phyloP scores from a whole-genome alignment of 1,140 invertebrate species.

The Scaptodrosophila lebanonensis region DNA sequence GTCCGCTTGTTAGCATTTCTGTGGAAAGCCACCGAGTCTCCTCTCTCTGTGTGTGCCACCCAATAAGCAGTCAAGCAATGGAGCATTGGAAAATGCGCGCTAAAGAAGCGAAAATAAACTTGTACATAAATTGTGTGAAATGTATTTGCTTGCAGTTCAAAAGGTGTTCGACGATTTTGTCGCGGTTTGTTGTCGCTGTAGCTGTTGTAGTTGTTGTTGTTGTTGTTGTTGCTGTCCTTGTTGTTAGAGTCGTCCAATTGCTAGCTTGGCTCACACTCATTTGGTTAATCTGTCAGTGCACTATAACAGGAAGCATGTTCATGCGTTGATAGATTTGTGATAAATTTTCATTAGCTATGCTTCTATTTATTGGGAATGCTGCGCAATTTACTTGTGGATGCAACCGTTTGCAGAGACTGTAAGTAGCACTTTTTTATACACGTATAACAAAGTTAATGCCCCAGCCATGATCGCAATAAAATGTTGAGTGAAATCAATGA shows the following conservation, averaged over 20 bases:
- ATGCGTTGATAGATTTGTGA: conserved; percentile 41
- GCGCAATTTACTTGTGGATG: not conserved
- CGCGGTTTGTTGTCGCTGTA: conserved; percentile 18
- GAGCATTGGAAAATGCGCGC: conserved; percentile 43
- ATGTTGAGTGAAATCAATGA: too few relatives aligned
- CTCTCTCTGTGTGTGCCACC: conserved; percentile 47
- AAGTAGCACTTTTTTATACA: too few relatives aligned
- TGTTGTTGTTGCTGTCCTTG: conserved; percentile 1
- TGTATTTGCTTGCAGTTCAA: conserved; percentile 72
- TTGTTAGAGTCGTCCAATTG: conserved; percentile 4
- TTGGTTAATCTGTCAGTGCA: conserved; percentile 60
- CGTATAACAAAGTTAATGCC: too few relatives aligned
- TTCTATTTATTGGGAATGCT: conserved; percentile 19
- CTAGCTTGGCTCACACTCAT: conserved; percentile 31
- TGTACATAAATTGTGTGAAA: conserved; percentile 75
- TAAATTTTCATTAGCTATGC: conserved; percentile 65
- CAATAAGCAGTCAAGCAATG: conserved; percentile 41
- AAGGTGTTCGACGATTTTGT: conserved; percentile 64
- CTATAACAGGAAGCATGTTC: conserved; percentile 30
- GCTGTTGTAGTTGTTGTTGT: conserved; percentile 13
- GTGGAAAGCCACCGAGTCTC: conserved; percentile 54
- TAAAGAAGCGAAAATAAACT: conserved; percentile 67
- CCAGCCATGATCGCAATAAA: too few relatives aligned
- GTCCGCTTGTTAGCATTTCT: conserved; percentile 68
- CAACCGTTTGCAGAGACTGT: too few relatives aligned